Percentiles rank a stretch among this genome's conserved stretches.
Evolutionary conservation across 2,888 invertebrate genomes (phyloP).

Genomic region (Phyto melanocephala): DNA sequence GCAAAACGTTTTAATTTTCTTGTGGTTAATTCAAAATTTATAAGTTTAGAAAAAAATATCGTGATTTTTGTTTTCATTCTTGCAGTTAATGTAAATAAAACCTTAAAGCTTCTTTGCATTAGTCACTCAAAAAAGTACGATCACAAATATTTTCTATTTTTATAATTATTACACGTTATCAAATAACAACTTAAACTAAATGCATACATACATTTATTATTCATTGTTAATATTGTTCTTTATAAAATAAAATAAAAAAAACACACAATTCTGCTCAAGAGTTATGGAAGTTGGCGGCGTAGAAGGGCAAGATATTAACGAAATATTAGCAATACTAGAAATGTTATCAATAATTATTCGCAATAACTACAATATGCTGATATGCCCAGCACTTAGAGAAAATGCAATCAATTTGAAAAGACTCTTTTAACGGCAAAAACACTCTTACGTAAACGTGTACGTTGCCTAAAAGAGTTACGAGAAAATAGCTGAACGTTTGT

Average conservation of each 20-base stretch:
- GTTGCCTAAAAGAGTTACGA: too few relatives aligned
- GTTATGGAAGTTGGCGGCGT: background rate
- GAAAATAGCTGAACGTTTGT: too few relatives aligned
- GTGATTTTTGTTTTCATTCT: background rate
- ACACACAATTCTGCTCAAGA: background rate
- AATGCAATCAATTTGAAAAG: background rate
- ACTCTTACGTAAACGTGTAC: background rate
- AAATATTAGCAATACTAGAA: background rate
- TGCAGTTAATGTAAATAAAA: background rate
- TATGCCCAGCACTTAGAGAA: background rate
- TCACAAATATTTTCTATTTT: constrained; percentile 2
- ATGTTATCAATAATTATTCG: background rate
- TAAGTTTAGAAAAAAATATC: background rate
- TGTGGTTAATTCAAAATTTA: background rate
- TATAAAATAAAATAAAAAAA: background rate
- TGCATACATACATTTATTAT: background rate
- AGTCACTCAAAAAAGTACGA: background rate
- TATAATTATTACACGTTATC: constrained; percentile 19
- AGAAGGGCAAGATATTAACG: background rate
- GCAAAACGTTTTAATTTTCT: background rate
- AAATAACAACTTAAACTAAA: background rate
- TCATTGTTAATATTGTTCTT: background rate
- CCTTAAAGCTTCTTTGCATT: background rate
- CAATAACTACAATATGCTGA: background rate
- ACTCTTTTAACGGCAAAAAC: background rate